A percentile compares a stretch with the other conserved stretches of the same genome.
Conservation (phyloP, 2,888 invertebrate genomes). For the Sphaerophoria rueppellii region DNA sequence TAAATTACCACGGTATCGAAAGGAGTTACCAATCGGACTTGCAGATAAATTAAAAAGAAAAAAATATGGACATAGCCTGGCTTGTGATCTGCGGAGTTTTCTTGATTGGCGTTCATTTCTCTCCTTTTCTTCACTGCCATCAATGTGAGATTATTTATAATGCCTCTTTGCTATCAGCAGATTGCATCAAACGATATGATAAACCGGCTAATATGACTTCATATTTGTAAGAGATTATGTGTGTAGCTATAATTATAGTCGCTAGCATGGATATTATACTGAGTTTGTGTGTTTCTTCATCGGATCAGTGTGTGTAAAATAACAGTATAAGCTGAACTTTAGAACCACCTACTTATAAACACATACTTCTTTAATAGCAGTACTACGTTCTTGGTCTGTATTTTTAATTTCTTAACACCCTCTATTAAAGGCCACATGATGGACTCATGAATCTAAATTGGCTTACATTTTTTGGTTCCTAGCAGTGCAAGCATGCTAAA, state of each 20-base stretch:
- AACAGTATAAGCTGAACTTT: too few species aligned
- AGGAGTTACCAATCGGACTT: conserved; percentile 66
- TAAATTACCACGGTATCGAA: conserved; percentile 55
- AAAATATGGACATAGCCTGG: conserved; percentile 44
- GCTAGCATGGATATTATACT: not conserved
- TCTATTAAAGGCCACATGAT: too few species aligned
- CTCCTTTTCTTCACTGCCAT: conserved; percentile 53
- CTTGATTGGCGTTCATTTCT: conserved; percentile 69
- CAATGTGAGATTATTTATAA: conserved; percentile 61
- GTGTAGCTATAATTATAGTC: conserved; percentile 8
- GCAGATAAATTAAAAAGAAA: conserved; percentile 55
- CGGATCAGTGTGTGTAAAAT: too few species aligned
- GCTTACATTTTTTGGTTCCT: too few species aligned
- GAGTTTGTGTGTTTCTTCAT: not conserved
- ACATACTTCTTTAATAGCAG: too few species aligned
- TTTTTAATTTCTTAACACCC: too few species aligned
- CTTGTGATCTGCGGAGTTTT: conserved; percentile 36
- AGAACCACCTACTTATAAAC: too few species aligned
- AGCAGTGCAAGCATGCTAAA: too few species aligned
- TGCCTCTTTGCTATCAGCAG: conserved; percentile 59
- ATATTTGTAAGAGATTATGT: not conserved
- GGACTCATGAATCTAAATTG: too few species aligned
- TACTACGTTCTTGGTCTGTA: too few species aligned
- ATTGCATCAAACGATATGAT: conserved; percentile 64
- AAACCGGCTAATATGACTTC: conserved; percentile 38